A percentile compares a stretch with the other conserved stretches of the same genome.
Evolutionary conservation across 2,797 vertebrate species (phyloP).

Genomic region (Hippopotamyrus pictus): DNA sequence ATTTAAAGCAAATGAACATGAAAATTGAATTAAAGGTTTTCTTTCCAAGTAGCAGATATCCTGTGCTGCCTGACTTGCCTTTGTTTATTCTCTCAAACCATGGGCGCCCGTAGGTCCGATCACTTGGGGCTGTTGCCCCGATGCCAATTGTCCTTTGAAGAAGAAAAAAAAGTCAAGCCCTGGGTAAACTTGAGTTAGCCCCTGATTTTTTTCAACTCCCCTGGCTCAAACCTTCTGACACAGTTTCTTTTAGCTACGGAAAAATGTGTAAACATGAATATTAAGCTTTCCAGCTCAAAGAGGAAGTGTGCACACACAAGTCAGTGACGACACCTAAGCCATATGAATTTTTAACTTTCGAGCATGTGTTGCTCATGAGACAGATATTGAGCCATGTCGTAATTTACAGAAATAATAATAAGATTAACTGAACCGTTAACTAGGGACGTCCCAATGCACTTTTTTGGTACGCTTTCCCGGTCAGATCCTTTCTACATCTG

Average conservation of each 20-base stretch:
- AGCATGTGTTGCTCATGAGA: neutral
- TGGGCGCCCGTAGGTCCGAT: neutral
- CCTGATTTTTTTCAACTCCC: neutral
- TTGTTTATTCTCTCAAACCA: neutral
- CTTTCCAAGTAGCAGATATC: neutral
- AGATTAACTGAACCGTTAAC: neutral
- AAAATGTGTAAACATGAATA: neutral
- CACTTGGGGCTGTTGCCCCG: neutral
- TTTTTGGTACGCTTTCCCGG: neutral
- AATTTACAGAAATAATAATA: neutral
- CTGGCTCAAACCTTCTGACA: neutral
- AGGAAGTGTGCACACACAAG: neutral
- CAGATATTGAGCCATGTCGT: neutral
- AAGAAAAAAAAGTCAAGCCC: neutral
- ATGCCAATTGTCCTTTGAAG: neutral
- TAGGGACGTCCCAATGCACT: neutral
- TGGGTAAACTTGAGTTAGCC: neutral
- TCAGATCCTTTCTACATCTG: neutral
- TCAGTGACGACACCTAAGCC: neutral
- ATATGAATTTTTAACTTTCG: neutral
- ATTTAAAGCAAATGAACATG: neutral
- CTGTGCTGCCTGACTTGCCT: neutral
- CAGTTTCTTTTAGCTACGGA: neutral
- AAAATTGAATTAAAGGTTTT: neutral
- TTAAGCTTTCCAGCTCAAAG: neutral